Percentiles rank a stretch among this genome's conserved stretches.
These are phyloP conservation scores for Aurelia sp. DNA, from an alignment of 30 jellyfish, hydroid and myxozoan species.

Conservation along the genomic window DNA sequence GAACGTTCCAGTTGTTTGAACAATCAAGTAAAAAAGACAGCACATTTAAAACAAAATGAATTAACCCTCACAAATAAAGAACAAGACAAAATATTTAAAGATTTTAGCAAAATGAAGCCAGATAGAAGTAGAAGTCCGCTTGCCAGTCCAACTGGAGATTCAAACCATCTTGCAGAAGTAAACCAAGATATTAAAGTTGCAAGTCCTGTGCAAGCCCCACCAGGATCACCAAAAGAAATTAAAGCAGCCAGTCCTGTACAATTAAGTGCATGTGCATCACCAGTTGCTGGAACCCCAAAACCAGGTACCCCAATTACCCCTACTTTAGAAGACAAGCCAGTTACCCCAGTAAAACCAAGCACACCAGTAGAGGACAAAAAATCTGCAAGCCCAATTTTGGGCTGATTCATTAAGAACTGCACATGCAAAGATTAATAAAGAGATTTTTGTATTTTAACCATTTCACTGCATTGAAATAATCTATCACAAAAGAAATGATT, in stretches of 20 bases:
- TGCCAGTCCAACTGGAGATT: constrained; percentile 19
- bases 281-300: constrained; percentile 31
- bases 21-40: constrained; percentile 47
- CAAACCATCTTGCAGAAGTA: constrained; percentile 32
- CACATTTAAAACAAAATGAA: constrained; percentile 18
- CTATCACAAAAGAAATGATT: no score
- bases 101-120: constrained; percentile 44
- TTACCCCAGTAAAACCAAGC: constrained; percentile 33
- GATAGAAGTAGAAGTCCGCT: constrained; percentile 48
- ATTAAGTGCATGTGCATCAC: constrained; percentile 28
- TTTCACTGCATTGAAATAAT: no score
- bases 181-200: constrained; percentile 47
- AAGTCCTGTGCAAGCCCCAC: constrained; percentile 19
- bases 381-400: no score
- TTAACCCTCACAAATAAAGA: constrained; percentile 40
- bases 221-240: constrained; percentile 31
- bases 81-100: constrained; percentile 43
- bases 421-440: no score
- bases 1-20: constrained; percentile 56
- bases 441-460: no score
- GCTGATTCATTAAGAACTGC: no score
- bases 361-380: constrained; percentile 1
- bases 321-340: constrained; percentile 29
- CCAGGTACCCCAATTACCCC: constrained; percentile 37
- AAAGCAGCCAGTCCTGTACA: constrained; percentile 14